These are phyloP conservation scores for Dolomedes plantarius DNA, from an alignment of 2,888 invertebrate species.

Conservation along the genomic window DNA sequence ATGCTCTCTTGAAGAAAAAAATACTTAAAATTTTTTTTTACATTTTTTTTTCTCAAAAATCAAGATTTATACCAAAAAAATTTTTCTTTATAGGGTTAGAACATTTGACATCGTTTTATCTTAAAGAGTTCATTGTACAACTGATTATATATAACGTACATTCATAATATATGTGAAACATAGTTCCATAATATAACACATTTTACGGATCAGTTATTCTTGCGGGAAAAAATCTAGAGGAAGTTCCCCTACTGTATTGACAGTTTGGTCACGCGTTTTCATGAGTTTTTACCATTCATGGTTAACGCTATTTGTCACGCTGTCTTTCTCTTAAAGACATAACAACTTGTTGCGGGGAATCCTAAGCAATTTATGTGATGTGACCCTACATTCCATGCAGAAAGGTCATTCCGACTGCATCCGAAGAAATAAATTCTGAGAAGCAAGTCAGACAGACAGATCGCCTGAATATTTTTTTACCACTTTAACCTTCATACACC, in stretches of 20 bases:
- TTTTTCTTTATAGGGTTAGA: no score
- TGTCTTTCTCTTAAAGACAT: not conserved
- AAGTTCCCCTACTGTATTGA: not conserved
- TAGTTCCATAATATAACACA: no score
- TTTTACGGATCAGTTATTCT: no score
- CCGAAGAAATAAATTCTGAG: not conserved
- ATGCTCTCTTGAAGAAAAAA: no score
- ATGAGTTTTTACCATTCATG: not conserved
- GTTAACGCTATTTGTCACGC: conserved; percentile 9
- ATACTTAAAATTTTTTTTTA: no score
- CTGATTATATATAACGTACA: no score
- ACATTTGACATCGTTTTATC: no score
- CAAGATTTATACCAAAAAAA: no score
- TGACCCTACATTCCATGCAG: not conserved
- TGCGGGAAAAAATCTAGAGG: not conserved
- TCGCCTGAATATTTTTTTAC: not conserved
- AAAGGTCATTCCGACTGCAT: not conserved
- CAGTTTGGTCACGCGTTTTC: not conserved
- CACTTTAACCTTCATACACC: not conserved
- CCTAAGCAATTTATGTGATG: conserved; percentile 3
- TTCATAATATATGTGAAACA: no score
- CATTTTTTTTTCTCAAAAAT: no score
- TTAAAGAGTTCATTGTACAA: no score
- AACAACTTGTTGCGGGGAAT: not conserved
- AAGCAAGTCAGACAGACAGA: not conserved